Conservation (phyloP, 2,113 vertebrate species). For the Syrmaticus mikado region DNA sequence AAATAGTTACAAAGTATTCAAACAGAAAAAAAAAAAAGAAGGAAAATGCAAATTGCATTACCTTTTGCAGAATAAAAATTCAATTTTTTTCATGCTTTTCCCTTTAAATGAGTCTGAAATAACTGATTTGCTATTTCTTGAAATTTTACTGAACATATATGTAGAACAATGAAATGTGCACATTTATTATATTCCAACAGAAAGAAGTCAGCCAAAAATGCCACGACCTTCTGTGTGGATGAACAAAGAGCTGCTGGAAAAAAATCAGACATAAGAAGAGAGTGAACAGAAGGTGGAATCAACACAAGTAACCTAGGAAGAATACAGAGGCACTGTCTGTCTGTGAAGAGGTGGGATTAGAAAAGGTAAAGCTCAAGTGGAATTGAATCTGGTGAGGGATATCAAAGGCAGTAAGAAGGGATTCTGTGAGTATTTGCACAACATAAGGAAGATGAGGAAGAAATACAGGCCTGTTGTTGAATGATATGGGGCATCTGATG, state of each 20-base stretch:
- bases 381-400: neutral
- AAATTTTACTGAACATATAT: neutral
- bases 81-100: neutral
- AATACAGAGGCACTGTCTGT: neutral
- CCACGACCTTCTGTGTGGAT: neutral
- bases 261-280: neutral
- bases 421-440: neutral
- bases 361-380: neutral
- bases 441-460: neutral
- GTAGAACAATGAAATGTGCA: neutral
- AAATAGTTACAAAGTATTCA: neutral
- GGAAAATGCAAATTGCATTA: neutral
- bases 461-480: neutral
- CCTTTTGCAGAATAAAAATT: neutral
- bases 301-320: neutral
- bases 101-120: neutral
- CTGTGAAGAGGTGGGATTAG: neutral
- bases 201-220: neutral
- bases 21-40: neutral
- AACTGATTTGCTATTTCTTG: neutral
- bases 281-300: neutral
- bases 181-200: neutral
- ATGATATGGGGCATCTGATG: fast-evolving
- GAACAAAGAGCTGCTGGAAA: neutral
- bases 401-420: neutral